Evolutionary conservation across 2,888 invertebrate genomes (phyloP), one percentile per base, ranked within the genome.

Genomic region (Drosophila koepferae): DNA sequence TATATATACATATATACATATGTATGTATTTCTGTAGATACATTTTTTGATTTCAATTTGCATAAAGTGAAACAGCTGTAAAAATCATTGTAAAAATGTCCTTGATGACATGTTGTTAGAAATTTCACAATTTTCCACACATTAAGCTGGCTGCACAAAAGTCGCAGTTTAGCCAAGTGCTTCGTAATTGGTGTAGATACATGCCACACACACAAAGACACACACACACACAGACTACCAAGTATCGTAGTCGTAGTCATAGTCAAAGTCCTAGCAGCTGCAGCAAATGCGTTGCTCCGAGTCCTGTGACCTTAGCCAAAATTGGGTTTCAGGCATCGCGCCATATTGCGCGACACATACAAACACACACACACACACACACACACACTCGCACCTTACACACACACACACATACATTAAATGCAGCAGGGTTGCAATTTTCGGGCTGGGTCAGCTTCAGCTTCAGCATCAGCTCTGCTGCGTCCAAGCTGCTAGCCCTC

Each of bases 381-480:
- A n/a, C 64, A 23, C 53, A 53, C 53, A 23, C 43, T 44, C 62
- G 62, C 58, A 63, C 62, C 6, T 28, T 28, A 63, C 60, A 62
- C 49, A 70, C 54, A 62, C 43, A 49, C 60, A 23, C 53, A 59
- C 38, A 65, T 56, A 66, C 85, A 87, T 75, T 74, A 74, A 83
- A 23, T 84, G 83, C 83, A 83, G 83, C 69, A 77, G 84, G 84
- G 84, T 76, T 81, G 82, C 89, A 75, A 63, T 66, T 81, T 81
- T 81, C 69, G 78, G 78, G 75, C 63, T 81, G 82, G 75, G 72
- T 71, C 75, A 69, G 60, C 70, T 56, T 61, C 74, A 65, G 65
- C 75, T 73, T 56, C 58, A 59, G 63, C 66, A 49, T 54, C 46
- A 28, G 16, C 49, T 43, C 54, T 48, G 49, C 61, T 44, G 62